Evolutionary conservation across 2,888 invertebrate species (phyloP).

Genomic region (Parnassius orleans): DNA sequence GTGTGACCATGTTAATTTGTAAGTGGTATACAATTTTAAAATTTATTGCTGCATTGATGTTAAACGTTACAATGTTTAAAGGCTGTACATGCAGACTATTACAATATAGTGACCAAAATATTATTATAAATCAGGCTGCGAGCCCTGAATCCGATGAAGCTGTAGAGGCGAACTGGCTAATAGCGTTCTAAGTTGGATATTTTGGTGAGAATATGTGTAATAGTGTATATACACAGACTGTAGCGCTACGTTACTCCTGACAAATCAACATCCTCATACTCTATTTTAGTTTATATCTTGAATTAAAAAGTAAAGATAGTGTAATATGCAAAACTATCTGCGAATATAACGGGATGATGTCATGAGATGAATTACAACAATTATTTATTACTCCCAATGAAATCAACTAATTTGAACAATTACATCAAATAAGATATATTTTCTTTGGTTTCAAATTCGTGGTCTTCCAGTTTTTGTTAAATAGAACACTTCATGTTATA

Average conservation of each 20-base stretch:
- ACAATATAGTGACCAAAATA: not conserved
- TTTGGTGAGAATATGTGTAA: not conserved
- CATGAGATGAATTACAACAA: not conserved
- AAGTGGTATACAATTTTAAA: not conserved
- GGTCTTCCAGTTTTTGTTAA: too few relatives aligned
- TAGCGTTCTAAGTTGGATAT: too few relatives aligned
- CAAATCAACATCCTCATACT: slow-evolving; percentile 2
- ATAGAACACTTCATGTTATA: too few relatives aligned
- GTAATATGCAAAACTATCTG: not conserved
- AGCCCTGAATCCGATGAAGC: too few relatives aligned
- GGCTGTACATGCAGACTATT: not conserved
- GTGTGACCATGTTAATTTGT: slow-evolving; percentile 2
- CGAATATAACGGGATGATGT: not conserved
- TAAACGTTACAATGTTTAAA: not conserved
- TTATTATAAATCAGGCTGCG: too few relatives aligned
- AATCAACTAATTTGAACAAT: too few relatives aligned
- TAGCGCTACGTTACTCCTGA: not conserved
- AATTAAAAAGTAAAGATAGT: not conserved
- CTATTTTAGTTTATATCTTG: not conserved
- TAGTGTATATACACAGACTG: not conserved
- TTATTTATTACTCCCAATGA: too few relatives aligned
- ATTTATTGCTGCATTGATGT: not conserved
- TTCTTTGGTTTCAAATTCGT: too few relatives aligned
- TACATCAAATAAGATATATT: too few relatives aligned
- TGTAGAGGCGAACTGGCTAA: not conserved